Evolutionary conservation across 2,888 invertebrate genomes (phyloP).

Genomic region (Drosophila lacicola): DNA sequence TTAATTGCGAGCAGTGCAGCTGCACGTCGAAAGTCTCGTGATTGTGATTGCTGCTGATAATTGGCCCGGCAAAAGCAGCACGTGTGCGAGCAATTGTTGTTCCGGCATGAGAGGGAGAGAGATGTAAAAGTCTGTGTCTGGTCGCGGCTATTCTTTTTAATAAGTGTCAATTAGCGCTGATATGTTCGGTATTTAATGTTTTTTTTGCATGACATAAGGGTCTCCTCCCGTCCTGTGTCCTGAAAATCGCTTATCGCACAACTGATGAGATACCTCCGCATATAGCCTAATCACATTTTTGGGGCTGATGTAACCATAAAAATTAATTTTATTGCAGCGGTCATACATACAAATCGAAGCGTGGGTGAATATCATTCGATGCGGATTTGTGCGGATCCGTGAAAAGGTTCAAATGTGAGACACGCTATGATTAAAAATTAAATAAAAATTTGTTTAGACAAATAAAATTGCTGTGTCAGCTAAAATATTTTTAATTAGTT

Average conservation of each 20-base stretch:
- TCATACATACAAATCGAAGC: no score
- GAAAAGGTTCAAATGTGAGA: conserved; percentile 16
- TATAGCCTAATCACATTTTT: conserved; percentile 33
- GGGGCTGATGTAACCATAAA: conserved; percentile 67
- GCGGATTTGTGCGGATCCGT: conserved; percentile 13
- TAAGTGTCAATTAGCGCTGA: conserved; percentile 72
- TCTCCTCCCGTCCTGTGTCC: not conserved
- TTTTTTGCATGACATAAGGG: conserved; percentile 35
- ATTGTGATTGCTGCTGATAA: conserved; percentile 49
- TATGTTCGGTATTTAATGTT: conserved; percentile 45
- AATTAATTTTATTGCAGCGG: conserved; percentile 55
- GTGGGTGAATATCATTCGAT: conserved; percentile 54
- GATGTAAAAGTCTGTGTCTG: conserved; percentile 39
- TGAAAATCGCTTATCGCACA: conserved; percentile 55
- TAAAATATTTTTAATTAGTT: conserved; percentile 28
- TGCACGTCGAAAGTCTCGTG: conserved; percentile 55
- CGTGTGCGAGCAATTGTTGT: conserved; percentile 52
- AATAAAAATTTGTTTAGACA: conserved; percentile 18
- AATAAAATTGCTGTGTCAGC: conserved; percentile 42
- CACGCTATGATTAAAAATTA: conserved; percentile 28
- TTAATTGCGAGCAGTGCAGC: conserved; percentile 9
- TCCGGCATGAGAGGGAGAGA: conserved; percentile 25
- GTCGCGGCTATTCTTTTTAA: conserved; percentile 47
- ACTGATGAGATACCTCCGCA: conserved; percentile 41
- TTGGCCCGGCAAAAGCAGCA: conserved; percentile 40